Conservation (phyloP, 2,113 vertebrate genomes). For the Corythornis vintsioides region DNA sequence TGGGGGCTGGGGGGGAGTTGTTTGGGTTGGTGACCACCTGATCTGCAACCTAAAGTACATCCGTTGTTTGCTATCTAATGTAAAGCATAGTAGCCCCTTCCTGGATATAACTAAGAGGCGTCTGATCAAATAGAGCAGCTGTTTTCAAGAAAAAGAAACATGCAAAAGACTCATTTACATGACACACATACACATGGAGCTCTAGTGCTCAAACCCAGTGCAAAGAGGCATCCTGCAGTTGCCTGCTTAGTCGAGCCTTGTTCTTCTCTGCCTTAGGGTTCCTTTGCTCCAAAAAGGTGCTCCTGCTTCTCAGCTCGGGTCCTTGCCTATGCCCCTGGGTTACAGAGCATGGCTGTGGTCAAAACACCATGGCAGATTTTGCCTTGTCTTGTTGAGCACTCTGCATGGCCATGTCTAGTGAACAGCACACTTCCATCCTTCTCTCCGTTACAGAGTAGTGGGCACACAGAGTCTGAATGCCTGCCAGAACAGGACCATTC, state of each 20-base stretch:
- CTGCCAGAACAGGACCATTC: rapidly evolving
- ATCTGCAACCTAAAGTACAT: background rate
- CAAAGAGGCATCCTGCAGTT: background rate
- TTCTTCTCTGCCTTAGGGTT: background rate
- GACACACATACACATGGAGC: background rate
- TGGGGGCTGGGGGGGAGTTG: too few relatives aligned
- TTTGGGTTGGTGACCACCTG: background rate
- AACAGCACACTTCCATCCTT: background rate
- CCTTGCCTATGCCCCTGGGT: background rate
- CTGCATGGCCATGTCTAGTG: background rate
- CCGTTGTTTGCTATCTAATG: background rate
- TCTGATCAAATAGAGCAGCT: background rate
- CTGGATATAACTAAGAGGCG: background rate
- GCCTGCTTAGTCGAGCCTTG: background rate
- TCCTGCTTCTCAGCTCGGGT: background rate
- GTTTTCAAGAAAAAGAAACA: background rate
- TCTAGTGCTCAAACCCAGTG: background rate
- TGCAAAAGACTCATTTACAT: rapidly evolving
- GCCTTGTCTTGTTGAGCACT: background rate
- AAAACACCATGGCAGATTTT: background rate
- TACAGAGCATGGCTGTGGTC: rapidly evolving
- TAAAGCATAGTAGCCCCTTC: background rate
- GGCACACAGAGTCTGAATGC: background rate
- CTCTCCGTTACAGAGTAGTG: rapidly evolving
- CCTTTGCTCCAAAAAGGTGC: background rate